Base-by-base conservation (phyloP, 1,140 invertebrate species). In the Sitophilus oryzae region DNA sequence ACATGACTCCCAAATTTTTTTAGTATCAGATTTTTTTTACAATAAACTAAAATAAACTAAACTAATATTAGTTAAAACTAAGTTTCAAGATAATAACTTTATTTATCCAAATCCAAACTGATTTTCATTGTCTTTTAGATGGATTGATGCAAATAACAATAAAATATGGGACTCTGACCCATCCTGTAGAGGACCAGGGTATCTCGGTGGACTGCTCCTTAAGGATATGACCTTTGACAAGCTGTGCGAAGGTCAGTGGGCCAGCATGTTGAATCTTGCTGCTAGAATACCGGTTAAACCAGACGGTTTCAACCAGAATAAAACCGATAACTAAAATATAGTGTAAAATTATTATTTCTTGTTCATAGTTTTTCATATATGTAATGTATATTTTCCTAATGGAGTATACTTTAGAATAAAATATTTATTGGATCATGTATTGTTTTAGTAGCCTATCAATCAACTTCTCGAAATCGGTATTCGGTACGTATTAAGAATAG, bases 181-280 rank as follows among this genome's bases (percentile, higher is more conserved):
- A 0, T 79, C 82, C 6, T 92, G 89, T 59, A 77, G 83, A 10
- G 85, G 86, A 0, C 89, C 89, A 0, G 85, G 83, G 40, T 79
- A 81, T 48, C 70, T 88, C 0, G 83, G 83, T 25, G 86, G 86
- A 0, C 78, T 80, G 52, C 75, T 79, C 3, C 68, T 90, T 21
- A 78, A 82, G 52, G 79, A 81, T 25, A 74, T 91, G 63, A 83
- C 82, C n/a, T 90, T 89, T 58, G 82, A 87, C 37, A 84, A 88
- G 62, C 77, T 91, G 8, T 92, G 88, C 61, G 79, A 88, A 9
- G 87, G 86, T 0, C 86, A 90, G 58, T 90, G 87, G 88, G 87
- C 87, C 10, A 89, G 86, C 56, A 89, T 89, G 86, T 77, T 83
- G 3, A 85, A 85, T 50, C 69, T 88, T 0, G 78, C 81, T 0